Conservation (phyloP, 2,113 vertebrate species). For the Nicator chloris region DNA sequence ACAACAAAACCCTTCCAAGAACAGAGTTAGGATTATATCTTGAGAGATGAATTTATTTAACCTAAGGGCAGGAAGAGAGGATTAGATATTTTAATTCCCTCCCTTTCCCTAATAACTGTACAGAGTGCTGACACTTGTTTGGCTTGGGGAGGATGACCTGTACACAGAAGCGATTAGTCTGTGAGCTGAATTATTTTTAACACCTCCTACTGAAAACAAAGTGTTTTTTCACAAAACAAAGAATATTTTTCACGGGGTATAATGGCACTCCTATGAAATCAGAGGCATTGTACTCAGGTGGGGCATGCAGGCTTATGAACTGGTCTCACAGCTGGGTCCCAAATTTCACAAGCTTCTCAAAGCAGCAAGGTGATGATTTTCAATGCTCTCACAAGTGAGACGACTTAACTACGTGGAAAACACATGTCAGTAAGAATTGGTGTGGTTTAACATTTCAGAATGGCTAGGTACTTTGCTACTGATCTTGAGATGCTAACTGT, state of each 20-base stretch:
- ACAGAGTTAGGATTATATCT: not conserved
- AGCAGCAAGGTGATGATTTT: not conserved
- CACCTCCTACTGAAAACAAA: not conserved
- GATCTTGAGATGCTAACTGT: not conserved
- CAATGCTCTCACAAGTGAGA: not conserved
- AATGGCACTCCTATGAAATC: not conserved
- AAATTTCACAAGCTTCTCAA: not conserved
- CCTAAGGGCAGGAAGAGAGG: not conserved
- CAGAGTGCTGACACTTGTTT: slow-evolving; percentile 14
- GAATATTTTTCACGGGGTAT: not conserved
- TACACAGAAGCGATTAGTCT: not conserved
- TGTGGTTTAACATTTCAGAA: not conserved
- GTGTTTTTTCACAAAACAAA: not conserved
- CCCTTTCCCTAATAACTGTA: not conserved
- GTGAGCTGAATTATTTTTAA: not conserved
- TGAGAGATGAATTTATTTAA: slow-evolving; percentile 5
- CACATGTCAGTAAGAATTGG: not conserved
- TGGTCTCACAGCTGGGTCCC: not conserved
- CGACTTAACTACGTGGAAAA: not conserved
- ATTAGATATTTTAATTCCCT: slow-evolving; percentile 33
- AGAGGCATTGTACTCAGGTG: not conserved
- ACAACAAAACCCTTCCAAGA: not conserved
- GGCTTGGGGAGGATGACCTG: not conserved
- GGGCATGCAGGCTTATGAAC: not conserved
- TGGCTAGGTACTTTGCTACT: not conserved